phyloP scores from a whole-genome alignment of 1,140 invertebrate species.

The Euwallacea fornicatus region DNA sequence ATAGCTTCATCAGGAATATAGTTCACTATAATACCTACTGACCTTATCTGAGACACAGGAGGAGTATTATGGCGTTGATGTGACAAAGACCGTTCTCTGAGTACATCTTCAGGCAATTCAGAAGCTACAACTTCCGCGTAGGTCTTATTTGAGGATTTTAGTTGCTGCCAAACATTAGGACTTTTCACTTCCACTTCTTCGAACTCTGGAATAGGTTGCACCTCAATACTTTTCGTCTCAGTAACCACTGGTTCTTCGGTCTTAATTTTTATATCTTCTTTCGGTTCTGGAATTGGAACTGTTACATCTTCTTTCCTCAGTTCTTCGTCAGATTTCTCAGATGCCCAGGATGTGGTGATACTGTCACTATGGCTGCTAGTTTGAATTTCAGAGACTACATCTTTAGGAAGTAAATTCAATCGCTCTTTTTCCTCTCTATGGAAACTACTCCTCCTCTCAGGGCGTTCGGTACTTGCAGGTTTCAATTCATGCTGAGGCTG shows the following conservation, averaged over 20 bases:
- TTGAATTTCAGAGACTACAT: constrained; percentile 41
- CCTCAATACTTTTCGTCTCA: neutral
- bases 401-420: constrained; percentile 41
- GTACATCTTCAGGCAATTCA: constrained; percentile 29
- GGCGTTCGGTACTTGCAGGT: constrained; percentile 6
- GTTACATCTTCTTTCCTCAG: constrained; percentile 10
- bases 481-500: constrained; percentile 37
- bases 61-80: constrained; percentile 15
- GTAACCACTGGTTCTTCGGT: neutral
- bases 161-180: constrained; percentile 52
- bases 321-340: constrained; percentile 36
- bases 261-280: neutral
- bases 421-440: constrained; percentile 37
- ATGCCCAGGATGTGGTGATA: constrained; percentile 12
- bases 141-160: constrained; percentile 57
- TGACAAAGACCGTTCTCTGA: constrained; percentile 24
- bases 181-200: neutral
- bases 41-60: neutral
- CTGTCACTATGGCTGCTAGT: constrained; percentile 21
- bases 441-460: constrained; percentile 23
- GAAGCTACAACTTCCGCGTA: constrained; percentile 62
- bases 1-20: neutral
- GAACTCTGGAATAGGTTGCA: neutral
- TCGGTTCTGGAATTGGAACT: neutral
- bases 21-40: constrained; percentile 16